Percentiles rank a stretch among this genome's conserved stretches.
phyloP scores from a whole-genome alignment of 2,113 vertebrate species.

The Bothrops jararaca region DNA sequence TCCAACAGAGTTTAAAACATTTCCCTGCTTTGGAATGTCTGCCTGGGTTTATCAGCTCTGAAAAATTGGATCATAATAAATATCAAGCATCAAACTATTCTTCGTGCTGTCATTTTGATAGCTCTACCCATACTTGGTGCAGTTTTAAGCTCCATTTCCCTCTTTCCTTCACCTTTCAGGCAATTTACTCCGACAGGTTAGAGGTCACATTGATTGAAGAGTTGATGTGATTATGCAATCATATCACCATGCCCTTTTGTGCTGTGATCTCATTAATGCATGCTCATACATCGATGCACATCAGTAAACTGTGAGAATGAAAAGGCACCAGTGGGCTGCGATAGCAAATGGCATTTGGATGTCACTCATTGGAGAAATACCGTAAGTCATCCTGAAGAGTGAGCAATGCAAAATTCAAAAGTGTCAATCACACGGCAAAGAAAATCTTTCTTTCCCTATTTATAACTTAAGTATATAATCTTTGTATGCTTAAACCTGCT shows the following conservation, averaged over 20 bases:
- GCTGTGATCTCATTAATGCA: not conserved
- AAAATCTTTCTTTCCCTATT: not conserved
- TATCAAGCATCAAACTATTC: not conserved
- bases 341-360: not conserved
- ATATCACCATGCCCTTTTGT: not conserved
- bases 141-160: not conserved
- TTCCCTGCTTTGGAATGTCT: not conserved
- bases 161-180: not conserved
- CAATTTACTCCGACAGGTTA: not conserved
- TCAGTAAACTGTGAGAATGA: not conserved
- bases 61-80: not conserved
- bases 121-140: not conserved
- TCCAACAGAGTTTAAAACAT: not conserved
- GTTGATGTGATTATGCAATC: not conserved
- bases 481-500: not conserved
- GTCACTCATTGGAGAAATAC: not conserved
- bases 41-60: not conserved
- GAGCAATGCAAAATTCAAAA: not conserved
- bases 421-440: not conserved
- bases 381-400: not conserved
- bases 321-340: not conserved
- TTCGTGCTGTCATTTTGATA: not conserved
- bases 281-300: not conserved
- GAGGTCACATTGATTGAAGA: not conserved
- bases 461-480: not conserved